Evolutionary conservation across 2,797 vertebrate genomes (phyloP).

Genomic region (Leucoraja ocellata): DNA sequence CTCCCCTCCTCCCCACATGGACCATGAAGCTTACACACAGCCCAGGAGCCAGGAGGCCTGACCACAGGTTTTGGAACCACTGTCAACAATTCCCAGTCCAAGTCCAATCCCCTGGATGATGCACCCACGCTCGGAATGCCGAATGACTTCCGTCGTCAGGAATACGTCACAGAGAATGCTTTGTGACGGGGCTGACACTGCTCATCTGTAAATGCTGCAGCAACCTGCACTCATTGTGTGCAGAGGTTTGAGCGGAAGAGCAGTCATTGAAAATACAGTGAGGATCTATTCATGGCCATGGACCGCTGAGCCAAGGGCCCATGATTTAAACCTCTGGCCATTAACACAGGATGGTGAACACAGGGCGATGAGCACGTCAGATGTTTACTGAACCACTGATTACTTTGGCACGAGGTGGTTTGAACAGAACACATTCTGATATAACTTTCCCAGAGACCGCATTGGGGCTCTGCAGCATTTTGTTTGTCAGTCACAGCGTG

Average conservation of each 20-base stretch:
- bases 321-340: not conserved
- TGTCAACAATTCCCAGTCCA: constrained; percentile 6
- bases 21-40: not conserved
- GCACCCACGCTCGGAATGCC: not conserved
- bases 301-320: not conserved
- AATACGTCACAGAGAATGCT: not conserved
- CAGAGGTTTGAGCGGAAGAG: not conserved
- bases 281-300: too few species aligned
- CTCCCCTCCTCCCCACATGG: not conserved
- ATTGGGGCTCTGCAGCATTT: too few species aligned
- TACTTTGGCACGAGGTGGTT: not conserved
- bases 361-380: not conserved
- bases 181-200: not conserved
- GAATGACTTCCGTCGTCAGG: not conserved
- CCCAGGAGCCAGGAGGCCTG: constrained; percentile 1
- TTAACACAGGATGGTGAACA: not conserved
- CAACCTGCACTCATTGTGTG: not conserved
- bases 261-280: too few species aligned
- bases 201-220: not conserved
- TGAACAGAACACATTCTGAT: not conserved
- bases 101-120: not conserved
- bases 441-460: too few species aligned
- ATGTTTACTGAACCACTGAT: not conserved
- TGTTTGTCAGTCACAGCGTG: not conserved
- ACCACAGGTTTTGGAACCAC: not conserved